Base-by-base conservation (phyloP, 1,140 invertebrate genomes). In the Drosophila albomicans region DNA sequence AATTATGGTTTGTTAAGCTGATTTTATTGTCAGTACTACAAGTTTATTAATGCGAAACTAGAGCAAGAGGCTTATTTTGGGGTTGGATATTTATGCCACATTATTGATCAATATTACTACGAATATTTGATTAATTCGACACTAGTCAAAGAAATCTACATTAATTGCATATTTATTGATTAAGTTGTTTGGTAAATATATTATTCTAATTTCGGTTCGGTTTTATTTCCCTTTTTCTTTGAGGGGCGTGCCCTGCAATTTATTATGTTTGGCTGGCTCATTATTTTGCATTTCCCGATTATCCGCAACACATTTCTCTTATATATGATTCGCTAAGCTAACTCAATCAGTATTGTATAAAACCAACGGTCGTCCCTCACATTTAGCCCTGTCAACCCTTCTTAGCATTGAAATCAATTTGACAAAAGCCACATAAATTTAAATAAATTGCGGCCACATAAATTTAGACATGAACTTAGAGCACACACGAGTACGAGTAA, bases 361-460 rank as follows among this genome's bases (percentile, higher is more conserved):
- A 79, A 82, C 62, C 59, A 8, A 15, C 16, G 57, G 57, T 20
- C 13, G 64, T 61, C 49, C 56, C 48, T 41, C 75, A 62, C 70
- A 35, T 79, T 87, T 79, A 79, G 77, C 84, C 82, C 82, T 88
- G 82, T 88, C 80, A 84, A 87, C 84, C 82, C 82, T 84, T 88
- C 76, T 87, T 84, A 84, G 73, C 82, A 82, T 87, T 87, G 82
- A 87, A 87, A 87, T 87, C 82, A 87, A 87, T 87, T 87, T 87
- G 82, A 88, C 82, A 87, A 88, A 87, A 87, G 79, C 82, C 82
- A 87, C 82, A 87, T 87, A 87, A 87, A 87, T 87, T 87, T 87
- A 84, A 87, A 87, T 87, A 87, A 87, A 87, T 87, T 84, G 82
- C 82, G 80, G 84, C 73, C 80, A 87, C 82, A 87, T 87, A 88